Percentiles rank a stretch among this genome's conserved stretches.
Evolutionary conservation across 2,797 vertebrate species (phyloP).

Genomic region (Onychomys torridus): DNA sequence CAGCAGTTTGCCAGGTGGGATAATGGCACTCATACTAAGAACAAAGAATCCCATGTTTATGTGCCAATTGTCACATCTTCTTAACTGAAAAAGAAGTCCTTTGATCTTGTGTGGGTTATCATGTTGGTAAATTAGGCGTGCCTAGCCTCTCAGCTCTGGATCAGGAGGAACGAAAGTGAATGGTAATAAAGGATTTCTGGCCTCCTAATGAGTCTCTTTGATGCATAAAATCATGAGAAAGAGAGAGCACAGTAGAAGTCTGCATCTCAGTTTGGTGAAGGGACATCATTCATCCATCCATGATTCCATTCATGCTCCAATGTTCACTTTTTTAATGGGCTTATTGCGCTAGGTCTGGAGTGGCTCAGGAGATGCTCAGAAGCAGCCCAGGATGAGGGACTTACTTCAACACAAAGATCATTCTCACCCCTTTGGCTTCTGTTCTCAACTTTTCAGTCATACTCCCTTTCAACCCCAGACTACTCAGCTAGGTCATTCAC

Average conservation of each 20-base stretch:
- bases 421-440: neutral
- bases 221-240: neutral
- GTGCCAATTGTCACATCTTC: neutral
- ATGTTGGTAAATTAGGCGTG: neutral
- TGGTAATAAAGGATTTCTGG: neutral
- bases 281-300: neutral
- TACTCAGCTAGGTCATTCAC: neutral
- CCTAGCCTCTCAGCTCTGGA: neutral
- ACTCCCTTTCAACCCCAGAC: neutral
- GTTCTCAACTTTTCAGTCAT: neutral
- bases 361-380: neutral
- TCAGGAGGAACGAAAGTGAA: neutral
- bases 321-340: neutral
- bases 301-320: neutral
- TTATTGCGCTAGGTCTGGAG: neutral
- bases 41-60: neutral
- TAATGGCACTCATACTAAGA: neutral
- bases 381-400: neutral
- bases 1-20: neutral
- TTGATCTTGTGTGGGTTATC: neutral
- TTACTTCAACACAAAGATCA: neutral
- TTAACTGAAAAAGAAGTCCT: conserved; percentile 14
- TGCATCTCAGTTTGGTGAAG: neutral
- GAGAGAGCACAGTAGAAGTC: neutral
- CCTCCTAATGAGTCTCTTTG: neutral